Base-by-base conservation (phyloP, 2,797 vertebrate genomes). In the Notoglanidium macrostoma region DNA sequence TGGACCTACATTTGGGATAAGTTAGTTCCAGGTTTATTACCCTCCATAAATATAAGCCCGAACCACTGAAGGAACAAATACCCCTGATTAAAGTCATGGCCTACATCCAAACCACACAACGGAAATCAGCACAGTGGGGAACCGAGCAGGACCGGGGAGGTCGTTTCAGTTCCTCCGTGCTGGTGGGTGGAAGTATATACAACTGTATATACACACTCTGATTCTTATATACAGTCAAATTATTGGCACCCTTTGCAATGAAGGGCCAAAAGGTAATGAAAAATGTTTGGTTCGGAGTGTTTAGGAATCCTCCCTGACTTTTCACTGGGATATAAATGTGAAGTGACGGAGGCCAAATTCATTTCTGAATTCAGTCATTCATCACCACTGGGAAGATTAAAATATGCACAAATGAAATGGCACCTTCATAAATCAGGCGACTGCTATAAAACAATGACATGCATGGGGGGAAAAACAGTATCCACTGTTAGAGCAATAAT, bases 91-190 rank as follows among this genome's bases (percentile, higher is more conserved):
- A 65, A 51, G 59, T 46, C n/a, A 29, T 65, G 44, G 49, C 21
- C 44, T 65, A 1, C 61, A 19, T 82, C 61, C 80, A 65, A 82
- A 49, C 49, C 61, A n/a, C 78, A 81, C 54, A 21, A 19, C 51
- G 78, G 78, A 80, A 61, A 80, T 61, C 78, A 14, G 32, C 59
- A 61, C 57, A 63, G 29, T 59, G n/a, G 80, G 61, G 23, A 46
- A 49, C 6, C 79, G 23, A 46, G 3, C 35, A 49, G 35, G 35
- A 46, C 19, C 4, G 3, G 9, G 57, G 80, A 82, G 80, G 40
- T 81, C 1, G 14, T 80, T 61, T 81, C 40, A 81, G 57, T n/a
- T 61, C 57, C 35, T 81, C 40, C 35, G 46, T 57, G 77, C 32
- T 19, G 5, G 51, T 0, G 21, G 35, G 55, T 26, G 55, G 23